phyloP scores from a whole-genome alignment of 2,113 vertebrate species.

The Malurus cyaneus region DNA sequence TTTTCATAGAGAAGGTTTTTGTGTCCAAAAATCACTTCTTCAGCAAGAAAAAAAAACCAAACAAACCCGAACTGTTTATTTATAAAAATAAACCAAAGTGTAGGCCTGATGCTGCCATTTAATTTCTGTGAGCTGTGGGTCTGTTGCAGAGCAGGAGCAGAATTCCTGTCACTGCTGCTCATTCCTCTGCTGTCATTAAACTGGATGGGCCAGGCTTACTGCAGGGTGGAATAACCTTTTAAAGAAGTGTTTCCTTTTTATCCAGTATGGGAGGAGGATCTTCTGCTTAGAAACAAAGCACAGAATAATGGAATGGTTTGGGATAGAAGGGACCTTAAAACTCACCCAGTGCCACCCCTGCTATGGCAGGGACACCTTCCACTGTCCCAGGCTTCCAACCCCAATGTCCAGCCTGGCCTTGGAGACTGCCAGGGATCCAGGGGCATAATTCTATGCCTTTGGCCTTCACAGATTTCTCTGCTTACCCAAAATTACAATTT shows the following conservation, averaged over 20 bases:
- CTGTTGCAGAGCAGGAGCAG: not conserved
- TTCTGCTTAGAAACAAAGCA: not conserved
- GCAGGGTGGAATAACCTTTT: not conserved
- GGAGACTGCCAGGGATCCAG: not conserved
- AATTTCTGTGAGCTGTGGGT: not conserved
- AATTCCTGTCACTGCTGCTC: not conserved
- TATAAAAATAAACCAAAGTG: not conserved
- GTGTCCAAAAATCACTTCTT: not conserved
- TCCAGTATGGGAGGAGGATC: not conserved
- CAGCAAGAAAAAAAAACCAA: not conserved
- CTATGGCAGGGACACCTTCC: not conserved
- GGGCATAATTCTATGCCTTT: not conserved
- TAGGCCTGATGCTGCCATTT: not conserved
- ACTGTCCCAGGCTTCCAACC: not conserved
- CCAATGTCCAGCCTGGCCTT: accelerated
- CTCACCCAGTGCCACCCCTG: not conserved
- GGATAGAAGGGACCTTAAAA: not conserved
- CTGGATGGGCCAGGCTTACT: not conserved
- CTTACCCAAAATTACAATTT: not conserved
- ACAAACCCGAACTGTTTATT: not conserved
- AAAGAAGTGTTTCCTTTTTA: not conserved
- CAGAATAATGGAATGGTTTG: not conserved
- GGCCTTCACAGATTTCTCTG: not conserved
- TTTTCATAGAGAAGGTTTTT: not conserved
- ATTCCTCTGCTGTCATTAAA: not conserved